phyloP scores from a whole-genome alignment of 2,888 invertebrate species.

The Brachycybe producta region DNA sequence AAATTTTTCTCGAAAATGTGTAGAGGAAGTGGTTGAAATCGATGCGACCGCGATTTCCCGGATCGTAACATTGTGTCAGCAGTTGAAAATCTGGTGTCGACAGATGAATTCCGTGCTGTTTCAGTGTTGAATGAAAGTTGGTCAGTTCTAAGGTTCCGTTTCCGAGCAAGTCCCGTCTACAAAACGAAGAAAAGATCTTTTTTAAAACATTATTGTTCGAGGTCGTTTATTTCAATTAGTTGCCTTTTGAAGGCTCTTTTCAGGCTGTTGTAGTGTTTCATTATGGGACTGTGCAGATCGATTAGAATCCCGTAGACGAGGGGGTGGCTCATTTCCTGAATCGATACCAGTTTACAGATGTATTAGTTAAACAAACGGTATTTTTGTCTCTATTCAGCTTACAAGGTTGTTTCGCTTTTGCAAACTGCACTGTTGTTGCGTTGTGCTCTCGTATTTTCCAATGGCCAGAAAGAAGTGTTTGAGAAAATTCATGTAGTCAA shows the following conservation, averaged over 20 bases:
- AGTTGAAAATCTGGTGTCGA: not conserved
- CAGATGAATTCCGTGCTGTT: not conserved
- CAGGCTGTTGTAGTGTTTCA: not conserved
- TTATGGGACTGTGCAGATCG: conserved; percentile 1
- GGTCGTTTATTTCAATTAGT: not conserved
- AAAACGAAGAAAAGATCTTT: not conserved
- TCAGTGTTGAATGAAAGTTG: not conserved
- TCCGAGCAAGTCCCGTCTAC: conserved; percentile 4
- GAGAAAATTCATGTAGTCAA: conserved; percentile 3
- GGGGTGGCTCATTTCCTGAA: not conserved
- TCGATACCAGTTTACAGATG: not conserved
- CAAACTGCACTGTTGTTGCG: too few relatives aligned
- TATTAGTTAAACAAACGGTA: not conserved
- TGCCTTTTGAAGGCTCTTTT: conserved; percentile 1
- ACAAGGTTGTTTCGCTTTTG: too few relatives aligned
- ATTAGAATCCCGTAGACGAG: not conserved
- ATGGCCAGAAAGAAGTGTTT: conserved; percentile 3
- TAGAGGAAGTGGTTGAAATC: conserved; percentile 7
- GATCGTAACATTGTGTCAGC: not conserved
- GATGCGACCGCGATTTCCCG: not conserved
- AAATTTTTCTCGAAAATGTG: conserved; percentile 6
- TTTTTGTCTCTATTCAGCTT: not conserved
- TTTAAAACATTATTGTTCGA: not conserved
- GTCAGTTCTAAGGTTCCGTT: not conserved
- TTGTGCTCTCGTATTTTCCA: not conserved